These are phyloP conservation scores for Micronycteris hirsuta DNA, from an alignment of 2,113 vertebrate species.

Conservation along the genomic window DNA sequence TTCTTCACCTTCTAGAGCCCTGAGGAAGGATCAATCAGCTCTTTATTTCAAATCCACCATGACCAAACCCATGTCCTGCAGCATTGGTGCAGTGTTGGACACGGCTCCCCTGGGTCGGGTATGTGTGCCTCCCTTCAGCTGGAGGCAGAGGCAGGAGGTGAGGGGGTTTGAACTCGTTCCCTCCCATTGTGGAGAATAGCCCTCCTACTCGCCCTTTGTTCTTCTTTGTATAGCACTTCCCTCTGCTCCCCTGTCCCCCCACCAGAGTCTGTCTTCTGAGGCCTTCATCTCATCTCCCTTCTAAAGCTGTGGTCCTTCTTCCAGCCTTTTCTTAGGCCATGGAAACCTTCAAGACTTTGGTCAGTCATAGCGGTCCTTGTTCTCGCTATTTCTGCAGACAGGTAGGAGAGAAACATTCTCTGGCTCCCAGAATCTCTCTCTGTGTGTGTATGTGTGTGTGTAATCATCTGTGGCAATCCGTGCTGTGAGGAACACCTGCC, in stretches of 20 bases:
- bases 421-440: not conserved
- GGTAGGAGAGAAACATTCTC: not conserved
- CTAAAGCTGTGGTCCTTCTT: not conserved
- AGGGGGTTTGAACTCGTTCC: not conserved
- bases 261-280: not conserved
- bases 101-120: fast-evolving
- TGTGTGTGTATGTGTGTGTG: not conserved
- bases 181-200: no score
- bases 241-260: not conserved
- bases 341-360: not conserved
- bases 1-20: not conserved
- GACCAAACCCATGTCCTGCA: not conserved
- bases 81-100: not conserved
- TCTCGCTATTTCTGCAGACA: not conserved
- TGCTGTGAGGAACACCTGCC: not conserved
- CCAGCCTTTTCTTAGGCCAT: not conserved
- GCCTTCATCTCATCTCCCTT: not conserved
- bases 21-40: not conserved
- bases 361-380: not conserved
- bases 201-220: no score
- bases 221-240: not conserved
- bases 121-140: not conserved
- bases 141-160: not conserved
- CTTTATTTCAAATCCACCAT: not conserved
- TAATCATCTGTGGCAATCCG: not conserved